Evolutionary conservation across 2,888 invertebrate species (phyloP).

Genomic region (Palloptera scutellata): DNA sequence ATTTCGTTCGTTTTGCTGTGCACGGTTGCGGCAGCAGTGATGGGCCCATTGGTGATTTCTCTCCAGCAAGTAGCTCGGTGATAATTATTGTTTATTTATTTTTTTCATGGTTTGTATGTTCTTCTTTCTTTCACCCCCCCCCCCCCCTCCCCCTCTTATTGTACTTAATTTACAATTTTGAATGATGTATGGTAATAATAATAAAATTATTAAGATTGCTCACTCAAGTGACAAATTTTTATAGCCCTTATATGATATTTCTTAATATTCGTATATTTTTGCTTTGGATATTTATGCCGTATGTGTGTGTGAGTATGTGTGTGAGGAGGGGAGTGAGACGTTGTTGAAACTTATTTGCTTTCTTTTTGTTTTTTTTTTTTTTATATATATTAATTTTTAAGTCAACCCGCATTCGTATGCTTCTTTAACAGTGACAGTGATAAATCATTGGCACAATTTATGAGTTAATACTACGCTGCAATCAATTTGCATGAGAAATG

Average conservation of each 20-base stretch:
- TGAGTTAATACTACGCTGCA: too few species aligned
- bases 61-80: too few species aligned
- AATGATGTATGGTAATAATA: neutral
- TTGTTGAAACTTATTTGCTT: neutral
- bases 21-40: too few species aligned
- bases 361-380: neutral
- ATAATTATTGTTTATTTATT: too few species aligned
- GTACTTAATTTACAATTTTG: neutral
- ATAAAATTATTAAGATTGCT: neutral
- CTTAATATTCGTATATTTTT: too few species aligned
- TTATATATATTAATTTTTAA: neutral
- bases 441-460: too few species aligned
- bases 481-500: too few species aligned
- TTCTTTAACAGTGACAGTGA: neutral
- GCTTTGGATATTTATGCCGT: too few species aligned
- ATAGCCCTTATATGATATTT: neutral
- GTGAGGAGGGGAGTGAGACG: too few species aligned
- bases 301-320: too few species aligned
- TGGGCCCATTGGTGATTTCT: too few species aligned
- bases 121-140: neutral
- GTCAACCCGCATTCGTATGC: neutral
- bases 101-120: neutral
- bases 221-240: slow-evolving; percentile 4
- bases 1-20: too few species aligned
- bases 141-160: neutral